phyloP scores from a whole-genome alignment of 1,140 invertebrate species.

The Caenorhabditis inopinata region DNA sequence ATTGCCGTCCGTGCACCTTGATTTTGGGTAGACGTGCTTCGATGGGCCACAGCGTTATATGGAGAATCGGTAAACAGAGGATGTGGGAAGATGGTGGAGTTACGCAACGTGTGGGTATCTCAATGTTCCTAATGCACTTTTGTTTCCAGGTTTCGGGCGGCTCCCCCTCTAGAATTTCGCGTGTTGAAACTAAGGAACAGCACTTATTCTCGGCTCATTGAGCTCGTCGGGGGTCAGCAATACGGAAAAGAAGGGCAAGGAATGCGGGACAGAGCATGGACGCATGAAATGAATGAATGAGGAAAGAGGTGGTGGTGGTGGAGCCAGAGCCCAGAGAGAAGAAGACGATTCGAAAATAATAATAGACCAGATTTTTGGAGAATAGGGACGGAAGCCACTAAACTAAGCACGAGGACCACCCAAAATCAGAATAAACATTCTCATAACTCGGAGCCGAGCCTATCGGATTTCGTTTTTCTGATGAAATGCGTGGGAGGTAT shows the following conservation, averaged over 20 bases:
- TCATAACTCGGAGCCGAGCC: background rate
- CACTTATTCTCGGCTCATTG: background rate
- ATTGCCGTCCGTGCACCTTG: background rate
- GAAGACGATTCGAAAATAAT: background rate
- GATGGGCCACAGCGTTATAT: background rate
- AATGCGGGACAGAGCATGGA: conserved; percentile 10
- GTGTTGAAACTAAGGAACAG: background rate
- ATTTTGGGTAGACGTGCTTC: background rate
- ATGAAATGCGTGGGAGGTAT: conserved; percentile 25
- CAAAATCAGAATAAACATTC: conserved; percentile 30
- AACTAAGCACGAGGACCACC: background rate
- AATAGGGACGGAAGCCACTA: background rate
- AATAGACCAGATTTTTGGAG: background rate
- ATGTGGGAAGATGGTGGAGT: background rate
- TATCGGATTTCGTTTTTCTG: conserved; percentile 23
- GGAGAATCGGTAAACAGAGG: background rate
- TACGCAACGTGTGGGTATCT: background rate
- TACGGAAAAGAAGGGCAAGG: background rate
- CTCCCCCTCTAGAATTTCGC: background rate
- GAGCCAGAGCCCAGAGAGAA: background rate
- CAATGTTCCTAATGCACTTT: background rate
- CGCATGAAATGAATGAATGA: conserved; percentile 18
- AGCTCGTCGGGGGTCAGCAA: background rate
- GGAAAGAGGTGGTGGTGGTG: background rate
- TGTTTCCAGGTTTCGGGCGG: background rate